Conservation (phyloP, 2,888 invertebrate genomes). For the Lithophane socia region DNA sequence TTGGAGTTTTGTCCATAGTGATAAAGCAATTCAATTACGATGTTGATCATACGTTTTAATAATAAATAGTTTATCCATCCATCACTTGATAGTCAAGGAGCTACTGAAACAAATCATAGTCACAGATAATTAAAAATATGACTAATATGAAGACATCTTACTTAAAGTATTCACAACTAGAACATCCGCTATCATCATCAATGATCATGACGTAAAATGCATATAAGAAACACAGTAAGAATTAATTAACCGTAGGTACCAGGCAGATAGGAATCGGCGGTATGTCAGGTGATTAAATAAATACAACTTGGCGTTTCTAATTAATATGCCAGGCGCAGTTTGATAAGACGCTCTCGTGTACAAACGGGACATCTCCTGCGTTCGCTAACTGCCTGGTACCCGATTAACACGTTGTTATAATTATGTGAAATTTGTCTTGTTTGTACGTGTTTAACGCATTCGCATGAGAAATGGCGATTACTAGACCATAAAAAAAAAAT, state of each 20-base stretch:
- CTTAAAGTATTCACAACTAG: conserved; percentile 60
- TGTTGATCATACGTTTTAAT: background rate
- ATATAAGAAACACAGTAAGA: conserved; percentile 80
- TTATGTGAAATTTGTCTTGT: conserved; percentile 80
- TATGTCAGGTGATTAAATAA: conserved; percentile 89
- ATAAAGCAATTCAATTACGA: background rate
- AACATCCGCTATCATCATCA: conserved; percentile 68
- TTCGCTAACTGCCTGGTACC: conserved; percentile 79
- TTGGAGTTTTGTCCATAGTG: background rate
- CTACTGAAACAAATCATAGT: conserved; percentile 13
- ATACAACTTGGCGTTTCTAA: conserved; percentile 87
- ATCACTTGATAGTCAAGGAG: too few relatives aligned
- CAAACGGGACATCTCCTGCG: conserved; percentile 81
- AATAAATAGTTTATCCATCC: too few relatives aligned
- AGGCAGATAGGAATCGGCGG: conserved; percentile 82
- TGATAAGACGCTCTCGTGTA: conserved; percentile 79
- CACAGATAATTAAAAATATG: conserved; percentile 19
- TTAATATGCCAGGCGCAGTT: conserved; percentile 89
- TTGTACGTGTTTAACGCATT: conserved; percentile 64
- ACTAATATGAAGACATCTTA: conserved; percentile 65
- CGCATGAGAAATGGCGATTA: conserved; percentile 37
- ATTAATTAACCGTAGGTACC: conserved; percentile 85
- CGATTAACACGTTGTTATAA: conserved; percentile 86
- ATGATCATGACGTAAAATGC: conserved; percentile 67
- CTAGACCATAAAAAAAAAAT: conserved; percentile 14